phyloP scores from a whole-genome alignment of 2,888 invertebrate genomes.

The Esperia sulphurella region DNA sequence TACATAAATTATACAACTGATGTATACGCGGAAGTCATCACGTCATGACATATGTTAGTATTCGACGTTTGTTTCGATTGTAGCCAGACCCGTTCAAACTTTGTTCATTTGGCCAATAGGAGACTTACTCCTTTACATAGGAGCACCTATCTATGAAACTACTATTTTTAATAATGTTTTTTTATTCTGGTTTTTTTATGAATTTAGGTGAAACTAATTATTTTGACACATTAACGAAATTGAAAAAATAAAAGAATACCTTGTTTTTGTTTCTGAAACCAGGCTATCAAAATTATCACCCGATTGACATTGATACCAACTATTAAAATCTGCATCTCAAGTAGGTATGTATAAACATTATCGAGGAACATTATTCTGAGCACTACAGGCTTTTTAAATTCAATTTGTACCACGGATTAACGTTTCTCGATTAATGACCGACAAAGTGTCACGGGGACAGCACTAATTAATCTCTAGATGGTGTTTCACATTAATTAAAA shows the following conservation, averaged over 20 bases:
- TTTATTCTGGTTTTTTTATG: no score
- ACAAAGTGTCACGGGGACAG: slow-evolving; percentile 64
- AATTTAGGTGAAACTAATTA: no score
- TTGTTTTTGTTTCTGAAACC: neutral
- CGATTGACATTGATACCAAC: slow-evolving; percentile 37
- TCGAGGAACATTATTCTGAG: slow-evolving; percentile 40
- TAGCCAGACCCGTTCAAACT: no score
- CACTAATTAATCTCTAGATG: slow-evolving; percentile 70
- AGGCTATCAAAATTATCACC: slow-evolving; percentile 41
- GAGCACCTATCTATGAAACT: no score
- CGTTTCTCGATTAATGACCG: slow-evolving; percentile 62
- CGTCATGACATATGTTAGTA: no score
- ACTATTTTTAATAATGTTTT: no score
- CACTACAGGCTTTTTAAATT: slow-evolving; percentile 55
- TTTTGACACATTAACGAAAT: neutral
- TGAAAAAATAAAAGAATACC: neutral
- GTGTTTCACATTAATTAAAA: slow-evolving; percentile 63
- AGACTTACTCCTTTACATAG: no score
- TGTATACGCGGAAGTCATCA: no score
- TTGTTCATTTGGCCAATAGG: no score
- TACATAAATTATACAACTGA: neutral
- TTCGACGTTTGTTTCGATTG: no score
- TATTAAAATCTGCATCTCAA: slow-evolving; percentile 52
- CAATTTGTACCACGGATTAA: slow-evolving; percentile 61
- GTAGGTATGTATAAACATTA: slow-evolving; percentile 17